phyloP scores from a whole-genome alignment of 2,113 vertebrate species.

The Raphicerus campestris region DNA sequence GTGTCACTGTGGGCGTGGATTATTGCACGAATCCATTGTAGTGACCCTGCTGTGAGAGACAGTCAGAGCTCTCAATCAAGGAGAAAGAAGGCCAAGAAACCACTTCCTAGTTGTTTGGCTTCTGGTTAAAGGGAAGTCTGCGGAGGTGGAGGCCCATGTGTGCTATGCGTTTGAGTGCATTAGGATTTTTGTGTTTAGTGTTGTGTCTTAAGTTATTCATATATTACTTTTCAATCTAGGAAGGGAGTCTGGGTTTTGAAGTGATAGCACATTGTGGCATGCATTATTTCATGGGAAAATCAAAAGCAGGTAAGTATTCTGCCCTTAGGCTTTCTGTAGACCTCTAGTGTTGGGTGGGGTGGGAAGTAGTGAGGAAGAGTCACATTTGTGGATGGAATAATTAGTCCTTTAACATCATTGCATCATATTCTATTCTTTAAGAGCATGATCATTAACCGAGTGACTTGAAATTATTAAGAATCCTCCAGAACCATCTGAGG shows the following conservation, averaged over 20 bases:
- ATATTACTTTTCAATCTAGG: conserved; percentile 78
- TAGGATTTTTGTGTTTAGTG: conserved; percentile 61
- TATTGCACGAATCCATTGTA: not conserved
- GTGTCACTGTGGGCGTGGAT: not conserved
- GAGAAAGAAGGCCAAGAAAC: not conserved
- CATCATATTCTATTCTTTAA: not conserved
- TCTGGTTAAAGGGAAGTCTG: not conserved
- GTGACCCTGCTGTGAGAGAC: not conserved
- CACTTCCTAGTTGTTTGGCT: not conserved
- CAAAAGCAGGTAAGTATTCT: conserved; percentile 86
- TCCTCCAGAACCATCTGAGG: not conserved
- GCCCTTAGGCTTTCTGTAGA: conserved; percentile 45
- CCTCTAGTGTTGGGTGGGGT: conserved; percentile 33
- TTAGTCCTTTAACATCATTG: not conserved
- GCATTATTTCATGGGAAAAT: conserved; percentile 89
- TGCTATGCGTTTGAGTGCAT: not conserved
- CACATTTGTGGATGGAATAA: not conserved
- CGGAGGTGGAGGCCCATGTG: not conserved
- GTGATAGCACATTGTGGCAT: conserved; percentile 87
- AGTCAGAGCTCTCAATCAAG: not conserved
- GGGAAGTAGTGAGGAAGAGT: conserved; percentile 5
- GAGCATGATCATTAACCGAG: not conserved
- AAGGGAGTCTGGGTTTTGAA: conserved; percentile 87
- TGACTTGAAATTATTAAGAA: not conserved
- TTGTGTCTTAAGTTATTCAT: conserved; percentile 58